These are phyloP conservation scores for Drosophila varians DNA, from an alignment of 1,140 invertebrate species.

Conservation along the genomic window DNA sequence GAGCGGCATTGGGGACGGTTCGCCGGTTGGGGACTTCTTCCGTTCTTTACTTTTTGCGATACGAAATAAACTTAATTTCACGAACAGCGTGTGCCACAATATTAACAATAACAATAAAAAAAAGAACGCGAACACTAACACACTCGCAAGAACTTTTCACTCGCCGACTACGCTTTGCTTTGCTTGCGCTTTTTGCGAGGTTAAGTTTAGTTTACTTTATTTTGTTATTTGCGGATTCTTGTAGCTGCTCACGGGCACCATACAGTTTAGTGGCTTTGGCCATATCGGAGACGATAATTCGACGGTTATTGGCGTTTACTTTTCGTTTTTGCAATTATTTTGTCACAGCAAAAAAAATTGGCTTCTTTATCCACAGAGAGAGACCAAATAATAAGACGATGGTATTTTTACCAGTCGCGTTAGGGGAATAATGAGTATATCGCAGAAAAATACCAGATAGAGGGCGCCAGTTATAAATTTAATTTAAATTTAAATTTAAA, in stretches of 20 bases:
- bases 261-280: conserved; percentile 20
- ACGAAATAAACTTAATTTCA: conserved; percentile 6
- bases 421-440: not conserved
- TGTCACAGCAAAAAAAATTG: conserved; percentile 71
- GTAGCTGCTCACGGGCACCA: conserved; percentile 14
- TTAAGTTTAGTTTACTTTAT: conserved; percentile 68
- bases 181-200: conserved; percentile 54
- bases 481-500: not conserved
- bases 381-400: not conserved
- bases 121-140: conserved; percentile 24
- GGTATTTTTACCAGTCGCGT: not conserved
- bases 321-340: conserved; percentile 52
- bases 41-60: not conserved
- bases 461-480: not conserved
- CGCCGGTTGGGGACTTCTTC: conserved; percentile 17
- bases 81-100: conserved; percentile 22
- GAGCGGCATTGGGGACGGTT: conserved; percentile 29
- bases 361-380: conserved; percentile 16
- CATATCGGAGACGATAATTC: conserved; percentile 21
- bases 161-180: conserved; percentile 45
- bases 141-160: conserved; percentile 48
- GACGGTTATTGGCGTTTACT: conserved; percentile 27
- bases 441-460: not conserved
- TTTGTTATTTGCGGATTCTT: conserved; percentile 41
- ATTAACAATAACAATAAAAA: conserved; percentile 32